Conservation (phyloP, 2,888 invertebrate species). For the Furcula furcula region DNA sequence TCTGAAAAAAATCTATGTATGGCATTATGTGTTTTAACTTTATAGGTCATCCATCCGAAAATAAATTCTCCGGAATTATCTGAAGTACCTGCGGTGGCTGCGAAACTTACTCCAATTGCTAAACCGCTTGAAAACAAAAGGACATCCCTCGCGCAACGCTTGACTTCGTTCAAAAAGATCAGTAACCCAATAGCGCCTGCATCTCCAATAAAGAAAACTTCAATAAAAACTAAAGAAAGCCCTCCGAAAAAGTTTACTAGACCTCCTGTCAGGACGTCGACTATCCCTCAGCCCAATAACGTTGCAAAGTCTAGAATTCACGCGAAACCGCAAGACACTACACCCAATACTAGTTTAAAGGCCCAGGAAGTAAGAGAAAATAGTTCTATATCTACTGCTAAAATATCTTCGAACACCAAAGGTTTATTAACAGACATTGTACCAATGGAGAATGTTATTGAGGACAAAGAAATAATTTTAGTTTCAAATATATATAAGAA, state of each 20-base stretch:
- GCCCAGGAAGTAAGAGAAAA: background rate
- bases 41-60: background rate
- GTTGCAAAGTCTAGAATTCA: background rate
- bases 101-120: constrained; percentile 1
- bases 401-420: constrained; percentile 5
- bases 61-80: constrained; percentile 1
- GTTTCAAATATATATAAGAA: constrained; percentile 22
- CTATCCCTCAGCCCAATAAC: background rate
- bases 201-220: constrained; percentile 8
- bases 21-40: too few species aligned
- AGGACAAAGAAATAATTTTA: constrained; percentile 22
- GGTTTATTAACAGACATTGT: constrained; percentile 7
- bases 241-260: constrained; percentile 7
- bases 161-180: constrained; percentile 8
- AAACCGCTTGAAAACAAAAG: constrained; percentile 10
- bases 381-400: constrained; percentile 3
- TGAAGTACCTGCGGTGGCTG: constrained; percentile 7
- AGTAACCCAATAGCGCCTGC: constrained; percentile 3
- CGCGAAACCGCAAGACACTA: constrained; percentile 1
- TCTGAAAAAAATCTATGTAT: too few species aligned
- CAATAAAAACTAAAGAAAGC: constrained; percentile 14
- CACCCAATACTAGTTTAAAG: background rate
- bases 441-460: constrained; percentile 11
- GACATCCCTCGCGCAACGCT: constrained; percentile 5
- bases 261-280: background rate